Evolutionary conservation across 2,888 invertebrate species (phyloP).

Genomic region (Epirrhoe alternata): DNA sequence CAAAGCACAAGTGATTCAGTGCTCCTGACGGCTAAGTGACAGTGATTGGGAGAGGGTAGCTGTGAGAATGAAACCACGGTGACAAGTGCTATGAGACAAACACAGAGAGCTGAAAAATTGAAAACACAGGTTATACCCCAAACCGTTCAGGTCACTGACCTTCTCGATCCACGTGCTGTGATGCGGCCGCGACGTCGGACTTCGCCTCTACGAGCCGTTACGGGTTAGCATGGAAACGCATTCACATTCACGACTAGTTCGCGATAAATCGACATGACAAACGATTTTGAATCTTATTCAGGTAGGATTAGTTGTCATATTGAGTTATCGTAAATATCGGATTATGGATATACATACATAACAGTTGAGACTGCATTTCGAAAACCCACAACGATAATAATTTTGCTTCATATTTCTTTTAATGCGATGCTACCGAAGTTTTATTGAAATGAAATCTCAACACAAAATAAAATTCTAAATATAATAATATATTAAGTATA

Average conservation of each 20-base stretch:
- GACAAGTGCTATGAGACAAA: constrained; percentile 38
- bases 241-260: constrained; percentile 73
- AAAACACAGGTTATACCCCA: constrained; percentile 46
- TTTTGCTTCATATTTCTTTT: background rate
- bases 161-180: constrained; percentile 95
- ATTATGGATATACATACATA: constrained; percentile 35
- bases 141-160: constrained; percentile 84
- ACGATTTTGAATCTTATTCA: constrained; percentile 21
- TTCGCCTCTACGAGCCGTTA: constrained; percentile 83
- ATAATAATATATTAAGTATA: constrained; percentile 20
- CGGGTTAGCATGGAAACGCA: constrained; percentile 85
- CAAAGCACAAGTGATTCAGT: constrained; percentile 43
- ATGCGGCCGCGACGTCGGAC: constrained; percentile 77
- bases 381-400: background rate
- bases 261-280: constrained; percentile 49
- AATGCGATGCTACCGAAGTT: background rate
- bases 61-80: constrained; percentile 39
- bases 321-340: constrained; percentile 35
- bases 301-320: constrained; percentile 42
- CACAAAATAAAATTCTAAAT: constrained; percentile 7
- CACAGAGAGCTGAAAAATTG: constrained; percentile 41
- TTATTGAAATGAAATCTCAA: constrained; percentile 23
- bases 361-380: constrained; percentile 33
- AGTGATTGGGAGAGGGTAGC: constrained; percentile 33
- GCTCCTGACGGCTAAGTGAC: constrained; percentile 39